phyloP scores from a whole-genome alignment of 2,113 vertebrate genomes.

The Tyto alba region DNA sequence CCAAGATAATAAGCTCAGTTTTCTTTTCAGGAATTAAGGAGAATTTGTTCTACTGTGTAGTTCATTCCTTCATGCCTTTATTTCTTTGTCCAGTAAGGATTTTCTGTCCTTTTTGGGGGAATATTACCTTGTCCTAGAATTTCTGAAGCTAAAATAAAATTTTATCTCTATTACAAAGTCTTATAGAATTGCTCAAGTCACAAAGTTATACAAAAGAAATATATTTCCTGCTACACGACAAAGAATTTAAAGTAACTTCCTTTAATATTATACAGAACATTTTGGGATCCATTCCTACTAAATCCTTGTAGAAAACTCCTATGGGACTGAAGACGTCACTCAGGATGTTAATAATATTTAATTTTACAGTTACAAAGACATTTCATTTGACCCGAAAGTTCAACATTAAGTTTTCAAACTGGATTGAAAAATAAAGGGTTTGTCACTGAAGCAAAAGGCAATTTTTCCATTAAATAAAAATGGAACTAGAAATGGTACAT shows the following conservation, averaged over 20 bases:
- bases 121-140: background rate
- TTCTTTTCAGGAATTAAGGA: background rate
- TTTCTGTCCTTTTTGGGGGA: background rate
- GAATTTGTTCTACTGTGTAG: background rate
- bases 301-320: background rate
- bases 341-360: background rate
- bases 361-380: background rate
- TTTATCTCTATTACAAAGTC: background rate
- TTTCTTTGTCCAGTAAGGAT: background rate
- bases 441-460: background rate
- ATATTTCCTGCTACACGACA: background rate
- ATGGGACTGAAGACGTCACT: background rate
- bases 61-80: background rate
- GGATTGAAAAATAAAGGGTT: background rate
- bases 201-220: background rate
- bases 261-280: background rate
- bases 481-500: background rate
- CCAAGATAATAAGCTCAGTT: background rate
- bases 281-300: background rate
- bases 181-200: background rate
- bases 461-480: background rate
- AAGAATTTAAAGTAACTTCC: background rate
- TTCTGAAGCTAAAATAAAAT: background rate
- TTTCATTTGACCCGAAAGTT: background rate
- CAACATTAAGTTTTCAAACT: background rate